A percentile compares a stretch with the other conserved stretches of the same genome.
Evolutionary conservation across 2,113 vertebrate genomes (phyloP).

Genomic region (Pithys albifrons): DNA sequence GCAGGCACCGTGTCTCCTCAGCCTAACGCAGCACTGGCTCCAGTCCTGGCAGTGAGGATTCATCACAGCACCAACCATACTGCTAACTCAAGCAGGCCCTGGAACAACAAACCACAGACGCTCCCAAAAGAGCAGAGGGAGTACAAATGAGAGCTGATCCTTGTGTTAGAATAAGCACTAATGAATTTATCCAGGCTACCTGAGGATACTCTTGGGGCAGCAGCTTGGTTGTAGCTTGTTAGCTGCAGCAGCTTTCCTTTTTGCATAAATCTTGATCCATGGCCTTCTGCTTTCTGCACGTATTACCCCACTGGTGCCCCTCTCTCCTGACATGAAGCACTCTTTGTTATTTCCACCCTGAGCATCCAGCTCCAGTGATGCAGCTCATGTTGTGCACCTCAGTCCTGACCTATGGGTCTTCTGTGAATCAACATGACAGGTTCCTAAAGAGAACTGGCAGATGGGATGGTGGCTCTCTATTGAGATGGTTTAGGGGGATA

Average conservation of each 20-base stretch:
- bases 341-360: neutral
- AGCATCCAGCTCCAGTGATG: neutral
- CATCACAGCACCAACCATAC: accelerated
- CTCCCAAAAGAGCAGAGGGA: neutral
- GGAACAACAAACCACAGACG: neutral
- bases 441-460: conserved; percentile 13
- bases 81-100: neutral
- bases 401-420: neutral
- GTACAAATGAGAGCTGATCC: neutral
- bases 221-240: neutral
- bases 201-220: neutral
- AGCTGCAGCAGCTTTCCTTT: neutral
- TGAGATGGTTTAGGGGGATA: conserved; percentile 47
- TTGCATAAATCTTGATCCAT: neutral
- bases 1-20: neutral
- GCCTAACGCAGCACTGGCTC: neutral
- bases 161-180: neutral
- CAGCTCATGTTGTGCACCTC: conserved; percentile 8
- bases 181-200: neutral
- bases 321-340: neutral
- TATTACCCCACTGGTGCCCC: neutral
- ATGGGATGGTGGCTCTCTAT: neutral
- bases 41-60: neutral
- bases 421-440: neutral
- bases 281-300: neutral